These are phyloP conservation scores for Aphidius ervi DNA, from an alignment of 1,140 invertebrate genomes.

Conservation along the genomic window DNA sequence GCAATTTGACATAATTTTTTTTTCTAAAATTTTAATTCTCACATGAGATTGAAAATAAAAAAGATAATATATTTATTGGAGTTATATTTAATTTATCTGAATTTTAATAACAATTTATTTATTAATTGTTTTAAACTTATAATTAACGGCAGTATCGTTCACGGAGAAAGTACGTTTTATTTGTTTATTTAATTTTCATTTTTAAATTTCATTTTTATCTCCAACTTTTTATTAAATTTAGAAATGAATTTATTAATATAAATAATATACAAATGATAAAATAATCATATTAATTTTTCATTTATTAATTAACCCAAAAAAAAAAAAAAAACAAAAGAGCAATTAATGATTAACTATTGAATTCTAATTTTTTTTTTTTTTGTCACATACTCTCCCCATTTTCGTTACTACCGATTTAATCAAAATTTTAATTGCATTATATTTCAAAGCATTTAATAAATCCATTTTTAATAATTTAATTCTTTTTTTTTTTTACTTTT, in stretches of 20 bases:
- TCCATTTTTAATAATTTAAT: background rate
- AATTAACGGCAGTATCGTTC: slow-evolving; percentile 41
- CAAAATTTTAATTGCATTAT: slow-evolving; percentile 2
- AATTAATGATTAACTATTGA: background rate
- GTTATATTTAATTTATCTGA: too few species aligned
- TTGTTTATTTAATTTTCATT: slow-evolving; percentile 11
- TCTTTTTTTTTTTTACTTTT: slow-evolving; percentile 1
- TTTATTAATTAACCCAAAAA: slow-evolving; percentile 23
- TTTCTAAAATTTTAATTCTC: slow-evolving; percentile 2
- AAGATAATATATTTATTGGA: too few species aligned
- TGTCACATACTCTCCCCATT: slow-evolving; percentile 24
- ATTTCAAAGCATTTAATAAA: slow-evolving; percentile 8
- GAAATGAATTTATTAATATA: too few species aligned
- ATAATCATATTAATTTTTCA: background rate
- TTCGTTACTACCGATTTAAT: slow-evolving; percentile 20
- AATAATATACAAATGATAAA: too few species aligned
- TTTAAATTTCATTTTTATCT: slow-evolving; percentile 33
- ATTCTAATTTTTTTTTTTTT: background rate
- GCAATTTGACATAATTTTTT: background rate
- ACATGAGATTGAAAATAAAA: background rate
- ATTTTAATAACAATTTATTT: too few species aligned
- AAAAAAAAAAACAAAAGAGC: background rate
- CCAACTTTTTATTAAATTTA: slow-evolving; percentile 3
- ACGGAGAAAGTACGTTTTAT: slow-evolving; percentile 38
- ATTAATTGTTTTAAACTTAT: slow-evolving; percentile 12